phyloP scores from a whole-genome alignment of 2,888 invertebrate genomes.

The Heliconius charithonia region DNA sequence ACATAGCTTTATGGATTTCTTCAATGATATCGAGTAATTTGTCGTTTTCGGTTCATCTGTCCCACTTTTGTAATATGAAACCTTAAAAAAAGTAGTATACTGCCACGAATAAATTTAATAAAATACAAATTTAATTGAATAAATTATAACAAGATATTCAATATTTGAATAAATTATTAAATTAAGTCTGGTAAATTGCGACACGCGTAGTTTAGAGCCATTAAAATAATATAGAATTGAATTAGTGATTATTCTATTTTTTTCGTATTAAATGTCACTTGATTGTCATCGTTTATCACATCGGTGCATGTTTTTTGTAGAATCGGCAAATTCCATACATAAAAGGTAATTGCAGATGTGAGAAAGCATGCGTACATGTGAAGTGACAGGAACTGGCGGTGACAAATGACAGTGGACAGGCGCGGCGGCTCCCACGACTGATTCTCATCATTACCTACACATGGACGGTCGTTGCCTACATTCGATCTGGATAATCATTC shows the following conservation, averaged over 20 bases:
- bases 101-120: constrained; percentile 24
- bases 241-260: constrained; percentile 41
- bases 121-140: constrained; percentile 50
- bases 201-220: constrained; percentile 38
- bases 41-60: constrained; percentile 63
- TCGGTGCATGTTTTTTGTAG: constrained; percentile 61
- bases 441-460: constrained; percentile 68
- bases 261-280: constrained; percentile 49
- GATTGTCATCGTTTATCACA: constrained; percentile 64
- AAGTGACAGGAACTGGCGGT: constrained; percentile 75
- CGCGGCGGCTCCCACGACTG: constrained; percentile 69
- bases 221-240: constrained; percentile 49
- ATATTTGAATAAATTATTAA: constrained; percentile 49
- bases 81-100: constrained; percentile 48
- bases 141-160: constrained; percentile 50
- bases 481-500: constrained; percentile 54
- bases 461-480: constrained; percentile 48
- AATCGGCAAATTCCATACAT: constrained; percentile 71
- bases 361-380: constrained; percentile 71
- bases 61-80: constrained; percentile 65
- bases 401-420: constrained; percentile 73
- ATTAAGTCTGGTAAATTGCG: constrained; percentile 41
- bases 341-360: constrained; percentile 78
- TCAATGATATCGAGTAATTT: constrained; percentile 63
- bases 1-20: constrained; percentile 64